Percentiles rank a stretch among this genome's conserved stretches.
phyloP scores from a whole-genome alignment of 1,140 invertebrate genomes.

The Stenopsyche tienmushanensis region DNA sequence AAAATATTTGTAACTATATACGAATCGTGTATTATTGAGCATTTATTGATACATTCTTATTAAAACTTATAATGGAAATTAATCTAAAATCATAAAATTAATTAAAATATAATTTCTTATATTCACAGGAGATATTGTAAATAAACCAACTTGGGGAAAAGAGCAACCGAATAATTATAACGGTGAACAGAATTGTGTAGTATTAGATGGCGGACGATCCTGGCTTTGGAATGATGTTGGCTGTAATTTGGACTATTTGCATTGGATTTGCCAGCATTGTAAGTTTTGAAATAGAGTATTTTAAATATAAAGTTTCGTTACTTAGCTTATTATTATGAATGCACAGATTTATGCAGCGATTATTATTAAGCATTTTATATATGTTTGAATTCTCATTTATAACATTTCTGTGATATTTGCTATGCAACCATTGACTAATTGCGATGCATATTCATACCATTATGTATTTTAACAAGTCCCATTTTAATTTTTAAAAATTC shows the following conservation, averaged over 20 bases:
- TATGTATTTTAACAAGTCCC: too few relatives aligned
- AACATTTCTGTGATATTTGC: neutral
- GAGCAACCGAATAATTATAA: slow-evolving; percentile 96
- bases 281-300: slow-evolving; percentile 50
- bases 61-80: too few relatives aligned
- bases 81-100: neutral
- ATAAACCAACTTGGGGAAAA: slow-evolving; percentile 83
- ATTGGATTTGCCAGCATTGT: slow-evolving; percentile 92
- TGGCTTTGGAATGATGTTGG: slow-evolving; percentile 96
- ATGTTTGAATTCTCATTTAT: neutral
- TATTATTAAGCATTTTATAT: neutral
- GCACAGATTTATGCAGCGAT: neutral
- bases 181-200: slow-evolving; percentile 91
- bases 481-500: too few relatives aligned
- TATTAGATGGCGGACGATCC: slow-evolving; percentile 82
- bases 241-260: slow-evolving; percentile 87
- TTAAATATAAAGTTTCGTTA: neutral
- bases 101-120: neutral
- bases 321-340: neutral
- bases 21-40: neutral
- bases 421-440: neutral
- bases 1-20: too few relatives aligned
- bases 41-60: neutral
- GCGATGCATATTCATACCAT: too few relatives aligned
- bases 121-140: slow-evolving; percentile 68